These are phyloP conservation scores for Micronycteris hirsuta DNA, from an alignment of 2,113 vertebrate species.

Conservation along the genomic window DNA sequence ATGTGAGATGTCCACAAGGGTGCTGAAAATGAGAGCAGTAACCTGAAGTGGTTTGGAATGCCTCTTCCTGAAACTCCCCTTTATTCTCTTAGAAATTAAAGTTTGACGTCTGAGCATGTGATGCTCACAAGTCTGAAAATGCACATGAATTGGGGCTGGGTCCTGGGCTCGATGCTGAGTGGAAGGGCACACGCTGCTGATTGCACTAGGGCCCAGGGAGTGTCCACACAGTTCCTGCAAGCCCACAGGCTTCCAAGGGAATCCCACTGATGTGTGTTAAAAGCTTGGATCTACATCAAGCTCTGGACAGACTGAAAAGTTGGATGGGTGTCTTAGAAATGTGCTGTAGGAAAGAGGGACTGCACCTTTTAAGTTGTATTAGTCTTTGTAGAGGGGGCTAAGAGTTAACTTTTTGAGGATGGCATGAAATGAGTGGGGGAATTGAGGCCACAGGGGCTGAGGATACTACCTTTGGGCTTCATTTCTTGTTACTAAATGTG, in stretches of 20 bases:
- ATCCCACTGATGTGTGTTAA: neutral
- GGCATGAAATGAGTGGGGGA: neutral
- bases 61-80: neutral
- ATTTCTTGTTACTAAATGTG: neutral
- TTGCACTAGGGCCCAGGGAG: neutral
- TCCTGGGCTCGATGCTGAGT: neutral
- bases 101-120: neutral
- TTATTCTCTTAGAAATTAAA: slow-evolving; percentile 7
- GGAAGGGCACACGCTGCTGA: neutral
- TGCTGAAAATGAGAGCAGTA: neutral
- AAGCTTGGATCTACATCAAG: neutral
- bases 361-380: neutral
- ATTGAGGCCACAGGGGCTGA: neutral
- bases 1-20: neutral
- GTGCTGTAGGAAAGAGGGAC: neutral
- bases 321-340: neutral
- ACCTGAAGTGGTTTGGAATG: neutral
- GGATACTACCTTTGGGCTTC: neutral
- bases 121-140: neutral
- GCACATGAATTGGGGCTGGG: neutral
- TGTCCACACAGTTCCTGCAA: neutral
- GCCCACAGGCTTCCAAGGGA: neutral
- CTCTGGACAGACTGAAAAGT: neutral
- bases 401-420: neutral
- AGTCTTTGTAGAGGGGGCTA: neutral